Conservation (phyloP, 2,888 invertebrate genomes). For the Andrena marginata region DNA sequence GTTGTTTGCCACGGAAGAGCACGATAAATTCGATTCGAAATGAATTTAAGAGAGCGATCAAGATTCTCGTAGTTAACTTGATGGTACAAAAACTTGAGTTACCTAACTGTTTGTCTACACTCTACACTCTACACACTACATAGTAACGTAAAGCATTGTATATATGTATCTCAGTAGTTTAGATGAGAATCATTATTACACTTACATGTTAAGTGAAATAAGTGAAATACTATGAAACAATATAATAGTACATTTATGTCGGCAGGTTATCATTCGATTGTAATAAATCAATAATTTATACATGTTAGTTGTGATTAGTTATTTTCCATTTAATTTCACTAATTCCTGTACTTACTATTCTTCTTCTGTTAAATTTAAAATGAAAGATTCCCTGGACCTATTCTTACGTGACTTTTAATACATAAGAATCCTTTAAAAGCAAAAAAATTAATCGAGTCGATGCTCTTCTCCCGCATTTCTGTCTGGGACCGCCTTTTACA, state of each 20-base stretch:
- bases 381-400: too few relatives aligned
- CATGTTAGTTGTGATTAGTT: constrained; percentile 18
- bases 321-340: not conserved
- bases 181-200: constrained; percentile 72
- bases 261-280: constrained; percentile 53
- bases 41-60: constrained; percentile 28
- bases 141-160: constrained; percentile 64
- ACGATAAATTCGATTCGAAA: constrained; percentile 33
- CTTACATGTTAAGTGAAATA: constrained; percentile 69
- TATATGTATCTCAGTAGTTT: constrained; percentile 75
- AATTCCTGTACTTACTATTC: too few relatives aligned
- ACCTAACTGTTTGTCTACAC: constrained; percentile 46
- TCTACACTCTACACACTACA: too few relatives aligned
- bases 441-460: too few relatives aligned
- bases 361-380: not conserved
- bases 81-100: constrained; percentile 59
- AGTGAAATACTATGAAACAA: constrained; percentile 72
- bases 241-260: constrained; percentile 60
- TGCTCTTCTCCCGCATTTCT: too few relatives aligned
- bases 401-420: too few relatives aligned
- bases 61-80: constrained; percentile 46
- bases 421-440: too few relatives aligned
- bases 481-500: too few relatives aligned
- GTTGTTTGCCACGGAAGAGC: constrained; percentile 28
- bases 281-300: constrained; percentile 64